Conservation (phyloP, 1,140 invertebrate species). For the Acromyrmex heyeri region DNA sequence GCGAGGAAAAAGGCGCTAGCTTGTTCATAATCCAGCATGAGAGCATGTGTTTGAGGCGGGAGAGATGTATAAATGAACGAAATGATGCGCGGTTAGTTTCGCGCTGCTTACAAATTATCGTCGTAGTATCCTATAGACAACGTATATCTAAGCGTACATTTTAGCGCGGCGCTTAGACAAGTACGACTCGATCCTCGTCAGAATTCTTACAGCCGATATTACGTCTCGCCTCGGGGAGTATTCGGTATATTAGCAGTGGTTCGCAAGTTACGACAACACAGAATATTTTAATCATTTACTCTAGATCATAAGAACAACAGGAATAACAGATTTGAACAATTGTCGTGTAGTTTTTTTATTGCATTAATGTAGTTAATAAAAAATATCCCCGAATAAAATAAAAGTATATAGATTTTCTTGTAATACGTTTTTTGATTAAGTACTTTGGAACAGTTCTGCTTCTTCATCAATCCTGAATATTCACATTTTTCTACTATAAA, state of each 20-base stretch:
- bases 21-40: constrained; percentile 33
- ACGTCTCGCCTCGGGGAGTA: constrained; percentile 66
- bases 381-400: neutral
- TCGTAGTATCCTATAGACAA: constrained; percentile 57
- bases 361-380: neutral
- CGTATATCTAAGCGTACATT: constrained; percentile 54
- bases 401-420: neutral
- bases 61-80: constrained; percentile 56
- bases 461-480: neutral
- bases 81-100: constrained; percentile 50
- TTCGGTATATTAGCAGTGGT: constrained; percentile 67
- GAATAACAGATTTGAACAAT: neutral
- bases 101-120: constrained; percentile 69
- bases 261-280: constrained; percentile 55
- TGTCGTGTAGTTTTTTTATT: neutral
- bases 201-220: constrained; percentile 68
- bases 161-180: constrained; percentile 47
- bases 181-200: constrained; percentile 53
- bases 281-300: constrained; percentile 16
- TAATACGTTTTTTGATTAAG: neutral
- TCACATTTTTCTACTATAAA: neutral
- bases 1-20: constrained; percentile 28
- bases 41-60: constrained; percentile 7
- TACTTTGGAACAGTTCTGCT: neutral
- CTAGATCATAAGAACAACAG: too few species aligned